Base-by-base conservation (phyloP, 2,797 vertebrate genomes). In the Betta splendens region DNA sequence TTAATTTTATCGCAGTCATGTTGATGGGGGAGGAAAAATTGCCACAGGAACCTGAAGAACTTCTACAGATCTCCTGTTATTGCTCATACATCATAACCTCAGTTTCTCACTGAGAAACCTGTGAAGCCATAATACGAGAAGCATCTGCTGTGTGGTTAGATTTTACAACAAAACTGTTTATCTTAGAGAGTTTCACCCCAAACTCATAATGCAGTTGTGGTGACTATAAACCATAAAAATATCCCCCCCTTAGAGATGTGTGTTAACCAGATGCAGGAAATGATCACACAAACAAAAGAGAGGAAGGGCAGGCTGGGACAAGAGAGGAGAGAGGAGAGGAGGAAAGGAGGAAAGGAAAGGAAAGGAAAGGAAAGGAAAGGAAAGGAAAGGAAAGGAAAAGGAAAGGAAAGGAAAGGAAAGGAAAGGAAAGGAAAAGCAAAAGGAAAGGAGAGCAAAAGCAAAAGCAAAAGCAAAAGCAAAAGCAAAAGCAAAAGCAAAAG, bases 251-350 rank as follows among this genome's bases (percentile, higher is more conserved):
- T 7, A 5, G 50, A 62, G 33, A 46, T 15, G 46, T 75, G 71
- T 73, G 80, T 65, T 29, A 10, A 38, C 71, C 78, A 79, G 74
- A 84, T 79, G 70, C 63, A 67, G 57, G 55, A 69, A 55, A 37
- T 45, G 50, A 39, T 40, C 15, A 50, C 39, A 29, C 45, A 36
- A 67, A 44, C 29, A 26, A 67, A 29, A 40, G 7, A 23, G 21
- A 61, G 49, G 1, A 28, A 9, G 16, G 12, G 11, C 7, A 28
- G 12, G 37, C 35, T 3, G 39, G 21, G 22, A 35, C 3, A 64
- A 15, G 5, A 32, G 23, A 11, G 15, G 1, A 23, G 4, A 21
- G 11, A 18, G 20, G 6, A 39, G 5, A 11, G 21, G 4, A 36
- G 1, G 18, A 15, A 32, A 16, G 13, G 12, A 21, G 11, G 18